Evolutionary conservation across 2,888 invertebrate species (phyloP).

Genomic region (Tupiocoris notatus): DNA sequence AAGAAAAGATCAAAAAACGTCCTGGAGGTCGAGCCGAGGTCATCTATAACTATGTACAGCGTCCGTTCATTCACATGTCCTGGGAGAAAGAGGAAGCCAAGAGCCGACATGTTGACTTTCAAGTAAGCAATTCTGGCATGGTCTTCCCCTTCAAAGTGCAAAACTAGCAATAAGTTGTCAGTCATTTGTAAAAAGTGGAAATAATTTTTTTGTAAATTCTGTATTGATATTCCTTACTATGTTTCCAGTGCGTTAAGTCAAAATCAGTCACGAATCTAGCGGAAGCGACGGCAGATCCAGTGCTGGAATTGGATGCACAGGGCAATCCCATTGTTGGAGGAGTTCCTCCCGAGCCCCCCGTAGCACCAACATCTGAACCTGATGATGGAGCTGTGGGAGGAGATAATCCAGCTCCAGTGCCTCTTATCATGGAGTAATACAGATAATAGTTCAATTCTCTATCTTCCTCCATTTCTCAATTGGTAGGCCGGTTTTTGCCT

Average conservation of each 20-base stretch:
- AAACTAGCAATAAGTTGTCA: background rate
- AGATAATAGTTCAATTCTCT: too few relatives aligned
- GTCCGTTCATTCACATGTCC: conserved; percentile 98
- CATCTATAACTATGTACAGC: conserved; percentile 98
- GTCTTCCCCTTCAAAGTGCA: background rate
- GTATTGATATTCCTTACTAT: too few relatives aligned
- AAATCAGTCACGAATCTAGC: conserved; percentile 96
- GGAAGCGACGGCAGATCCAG: conserved; percentile 90
- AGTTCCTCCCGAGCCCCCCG: conserved; percentile 14
- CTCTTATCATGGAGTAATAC: conserved; percentile 4
- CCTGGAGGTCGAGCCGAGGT: conserved; percentile 95
- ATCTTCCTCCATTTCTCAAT: background rate
- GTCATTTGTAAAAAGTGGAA: background rate
- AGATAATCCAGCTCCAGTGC: conserved; percentile 4
- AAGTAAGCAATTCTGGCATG: conserved; percentile 51
- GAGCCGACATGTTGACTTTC: conserved; percentile 96
- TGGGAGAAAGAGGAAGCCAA: conserved; percentile 99
- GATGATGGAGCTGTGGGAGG: conserved; percentile 50
- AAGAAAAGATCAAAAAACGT: conserved; percentile 94
- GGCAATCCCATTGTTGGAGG: conserved; percentile 55
- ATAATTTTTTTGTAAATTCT: too few relatives aligned
- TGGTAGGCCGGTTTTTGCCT: too few relatives aligned
- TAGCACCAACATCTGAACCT: conserved; percentile 29
- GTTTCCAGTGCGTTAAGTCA: conserved; percentile 86
- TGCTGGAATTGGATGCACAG: conserved; percentile 65